phyloP scores from a whole-genome alignment of 2,797 vertebrate species.

The Bovichtus diacanthus region DNA sequence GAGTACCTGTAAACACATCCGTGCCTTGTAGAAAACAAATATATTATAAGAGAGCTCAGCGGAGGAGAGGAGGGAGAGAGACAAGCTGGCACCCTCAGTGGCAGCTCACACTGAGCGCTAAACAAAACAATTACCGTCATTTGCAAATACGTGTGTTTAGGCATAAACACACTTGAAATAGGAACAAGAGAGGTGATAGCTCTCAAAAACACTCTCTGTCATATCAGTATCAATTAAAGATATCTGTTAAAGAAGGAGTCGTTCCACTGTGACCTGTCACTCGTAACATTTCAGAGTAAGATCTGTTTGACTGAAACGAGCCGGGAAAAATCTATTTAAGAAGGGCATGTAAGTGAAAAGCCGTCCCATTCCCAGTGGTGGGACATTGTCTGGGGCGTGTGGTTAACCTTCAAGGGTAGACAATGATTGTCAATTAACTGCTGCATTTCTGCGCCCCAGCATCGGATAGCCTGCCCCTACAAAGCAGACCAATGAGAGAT shows the following conservation, averaged over 20 bases:
- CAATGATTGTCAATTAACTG: constrained; percentile 87
- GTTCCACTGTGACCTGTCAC: constrained; percentile 61
- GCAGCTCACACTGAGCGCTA: constrained; percentile 87
- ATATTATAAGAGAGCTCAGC: constrained; percentile 90
- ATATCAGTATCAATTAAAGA: constrained; percentile 71
- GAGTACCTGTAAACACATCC: constrained; percentile 99
- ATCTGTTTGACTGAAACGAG: constrained; percentile 65
- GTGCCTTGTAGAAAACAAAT: constrained; percentile 99
- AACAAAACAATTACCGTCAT: constrained; percentile 88
- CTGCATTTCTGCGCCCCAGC: constrained; percentile 78
- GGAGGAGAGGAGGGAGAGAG: constrained; percentile 81
- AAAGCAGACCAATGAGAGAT: constrained; percentile 80
- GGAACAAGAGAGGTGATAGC: constrained; percentile 76
- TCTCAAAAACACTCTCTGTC: constrained; percentile 62
- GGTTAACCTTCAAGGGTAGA: constrained; percentile 86
- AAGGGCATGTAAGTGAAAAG: constrained; percentile 82
- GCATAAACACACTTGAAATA: constrained; percentile 79
- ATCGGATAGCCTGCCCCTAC: constrained; percentile 75
- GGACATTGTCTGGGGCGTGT: constrained; percentile 80
- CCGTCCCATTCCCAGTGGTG: constrained; percentile 78
- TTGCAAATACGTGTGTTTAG: constrained; percentile 87
- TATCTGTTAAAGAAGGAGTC: constrained; percentile 58
- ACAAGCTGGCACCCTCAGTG: constrained; percentile 87
- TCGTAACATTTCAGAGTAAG: constrained; percentile 48
- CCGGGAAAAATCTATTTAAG: constrained; percentile 78